Base-by-base conservation (phyloP, 2,888 invertebrate genomes). In the Aphrophora alni region DNA sequence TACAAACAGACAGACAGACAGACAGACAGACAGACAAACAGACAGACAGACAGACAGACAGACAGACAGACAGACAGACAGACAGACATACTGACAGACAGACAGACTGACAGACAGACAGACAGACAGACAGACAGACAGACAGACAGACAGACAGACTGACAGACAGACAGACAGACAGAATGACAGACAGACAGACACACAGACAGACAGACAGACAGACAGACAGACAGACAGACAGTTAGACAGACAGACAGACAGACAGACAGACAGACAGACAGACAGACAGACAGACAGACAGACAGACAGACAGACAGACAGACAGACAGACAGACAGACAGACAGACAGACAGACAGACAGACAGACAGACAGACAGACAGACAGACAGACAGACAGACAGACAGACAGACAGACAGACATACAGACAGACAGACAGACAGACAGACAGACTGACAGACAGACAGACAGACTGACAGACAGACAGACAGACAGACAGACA, bases 251-350 rank as follows among this genome's bases (percentile, higher is more conserved):
- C n/a, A n/a, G n/a, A 68, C 68, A 68, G 7, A 68, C 68, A 68
- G 7, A 68, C 68, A 68, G 7, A 68, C 68, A 68, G 7, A 68
- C 25, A 71, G 25, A 71, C 25, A 71, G 25, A 71, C 25, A 71
- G 25, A 71, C 25, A 71, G 71, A 71, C 5, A 71, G 71, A 71
- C 5, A 71, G 71, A 71, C 5, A 71, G 71, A 71, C 5, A 71
- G 71, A 71, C 5, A 71, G 71, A 71, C 5, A 71, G 71, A 71
- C 5, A 71, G 71, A 71, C 5, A 71, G 71, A 71, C 5, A 71
- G 71, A 71, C 5, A 71, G 71, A 71, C 5, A 71, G 71, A 71
- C 5, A 71, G 71, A 71, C 5, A 71, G 71, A 71, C 5, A 71
- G 71, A 33, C 5, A 33, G 25, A 68, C 7, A 68, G 68, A 68